Evolutionary conservation across 2,797 vertebrate genomes (phyloP), one percentile per base, ranked within the genome.

Genomic region (Mustela erminea): DNA sequence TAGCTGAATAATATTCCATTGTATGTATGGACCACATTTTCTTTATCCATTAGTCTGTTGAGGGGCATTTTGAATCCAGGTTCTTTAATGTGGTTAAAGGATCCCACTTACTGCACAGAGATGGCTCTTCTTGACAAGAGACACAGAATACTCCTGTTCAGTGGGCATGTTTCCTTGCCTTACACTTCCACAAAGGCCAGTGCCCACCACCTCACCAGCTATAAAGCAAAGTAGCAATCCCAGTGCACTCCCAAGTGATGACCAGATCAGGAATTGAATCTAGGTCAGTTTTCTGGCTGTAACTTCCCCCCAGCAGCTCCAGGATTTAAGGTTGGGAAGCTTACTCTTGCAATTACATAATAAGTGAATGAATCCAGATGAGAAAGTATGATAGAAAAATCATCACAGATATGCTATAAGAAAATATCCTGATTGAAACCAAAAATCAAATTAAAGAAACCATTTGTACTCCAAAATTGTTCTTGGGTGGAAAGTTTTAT

Each of bases 81-180:
- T 91, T 77, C 80, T 97, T 90, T 80, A 91, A 87, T 80, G 21
- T 70, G 32, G 7, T 10, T 12, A 38, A 64, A 97, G 62, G 43
- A 72, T 64, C 41, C 49, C 25, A 74, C 38, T 96, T 83, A 77
- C 25, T 78, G 13, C 38, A 49, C 8, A 83, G 49, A 95, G 64
- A 75, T 27, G 12, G 3, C 27, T 94, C 11, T 86, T 32, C 25
- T 88, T 43, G 41, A 15, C 72, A 82, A 88, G 60, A 80, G 23
- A 52, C 49, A 54, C 10, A 54, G 7, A 90, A 29, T 56, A 64
- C 23, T 83, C 5, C 23, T 4, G 35, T 52, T 60, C 25, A 72
- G 6, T 90, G 46, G n/a, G 43, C 9, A 85, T 38, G 12, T 3
- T 89, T 58, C 11, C 27, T 52, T 38, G 18, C 49, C 41, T 68